phyloP scores from a whole-genome alignment of 2,113 vertebrate species.

The Tylochromis polylepis region DNA sequence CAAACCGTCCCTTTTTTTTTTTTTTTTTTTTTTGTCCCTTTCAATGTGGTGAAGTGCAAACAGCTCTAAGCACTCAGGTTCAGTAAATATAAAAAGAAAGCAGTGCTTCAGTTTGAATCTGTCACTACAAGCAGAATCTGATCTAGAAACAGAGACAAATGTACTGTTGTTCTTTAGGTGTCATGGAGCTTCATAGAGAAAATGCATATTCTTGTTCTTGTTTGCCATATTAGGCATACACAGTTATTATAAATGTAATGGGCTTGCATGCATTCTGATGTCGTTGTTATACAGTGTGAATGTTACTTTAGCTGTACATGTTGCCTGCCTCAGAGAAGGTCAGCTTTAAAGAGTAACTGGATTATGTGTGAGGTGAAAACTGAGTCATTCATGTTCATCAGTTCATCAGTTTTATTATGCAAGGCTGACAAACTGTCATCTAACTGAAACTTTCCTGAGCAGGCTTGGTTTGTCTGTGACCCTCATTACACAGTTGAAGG shows the following conservation, averaged over 20 bases:
- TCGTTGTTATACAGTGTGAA: background rate
- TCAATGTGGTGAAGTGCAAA: background rate
- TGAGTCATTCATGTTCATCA: background rate
- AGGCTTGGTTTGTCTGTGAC: background rate
- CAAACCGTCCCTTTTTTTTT: background rate
- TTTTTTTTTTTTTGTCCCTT: too few relatives aligned
- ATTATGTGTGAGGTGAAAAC: background rate
- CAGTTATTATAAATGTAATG: background rate
- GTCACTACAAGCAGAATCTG: background rate
- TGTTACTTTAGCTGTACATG: background rate
- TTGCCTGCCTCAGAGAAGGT: background rate
- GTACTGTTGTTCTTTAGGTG: background rate
- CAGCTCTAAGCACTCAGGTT: background rate
- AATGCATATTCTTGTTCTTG: background rate
- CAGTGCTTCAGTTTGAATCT: background rate
- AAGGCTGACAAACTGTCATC: background rate
- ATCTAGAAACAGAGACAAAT: background rate
- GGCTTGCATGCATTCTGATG: background rate
- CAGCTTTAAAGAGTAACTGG: background rate
- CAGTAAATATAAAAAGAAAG: background rate
- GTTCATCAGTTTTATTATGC: background rate
- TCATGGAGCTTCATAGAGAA: background rate
- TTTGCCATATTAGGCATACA: background rate
- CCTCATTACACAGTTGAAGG: background rate
- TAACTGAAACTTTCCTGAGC: background rate